Evolutionary conservation across 2,113 vertebrate species (phyloP).

Genomic region (Perca fluviatilis): DNA sequence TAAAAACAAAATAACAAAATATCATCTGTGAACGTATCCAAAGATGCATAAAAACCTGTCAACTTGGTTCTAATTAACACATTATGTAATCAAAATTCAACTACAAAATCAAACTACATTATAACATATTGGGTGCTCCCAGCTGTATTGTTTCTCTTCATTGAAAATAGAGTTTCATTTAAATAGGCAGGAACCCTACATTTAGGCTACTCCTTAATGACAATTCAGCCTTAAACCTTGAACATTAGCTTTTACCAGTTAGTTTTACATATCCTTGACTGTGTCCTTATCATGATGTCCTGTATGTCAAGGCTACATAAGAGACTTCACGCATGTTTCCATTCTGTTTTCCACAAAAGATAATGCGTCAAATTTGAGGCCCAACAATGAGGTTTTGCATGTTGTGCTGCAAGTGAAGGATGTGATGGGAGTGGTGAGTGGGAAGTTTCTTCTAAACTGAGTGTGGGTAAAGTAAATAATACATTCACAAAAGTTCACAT

Average conservation of each 20-base stretch:
- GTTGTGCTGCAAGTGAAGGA: conserved; percentile 51
- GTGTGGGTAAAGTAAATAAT: conserved; percentile 64
- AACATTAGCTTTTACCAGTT: neutral
- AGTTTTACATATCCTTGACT: conserved; percentile 13
- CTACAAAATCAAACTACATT: conserved; percentile 28
- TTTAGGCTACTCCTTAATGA: neutral
- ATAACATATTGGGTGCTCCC: neutral
- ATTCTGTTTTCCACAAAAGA: conserved; percentile 41
- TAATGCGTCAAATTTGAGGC: conserved; percentile 33
- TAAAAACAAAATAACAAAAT: neutral
- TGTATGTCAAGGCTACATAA: conserved; percentile 23
- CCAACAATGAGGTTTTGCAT: conserved; percentile 29
- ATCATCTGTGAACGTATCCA: conserved; percentile 21
- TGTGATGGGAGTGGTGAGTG: conserved; percentile 54
- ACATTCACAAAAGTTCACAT: conserved; percentile 27
- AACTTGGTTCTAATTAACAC: conserved; percentile 34
- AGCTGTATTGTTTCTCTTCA: conserved; percentile 4
- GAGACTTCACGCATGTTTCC: conserved; percentile 22
- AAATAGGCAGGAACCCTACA: neutral
- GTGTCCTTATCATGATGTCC: conserved; percentile 35
- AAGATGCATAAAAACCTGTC: conserved; percentile 28
- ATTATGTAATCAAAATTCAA: neutral
- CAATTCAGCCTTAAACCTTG: conserved; percentile 29
- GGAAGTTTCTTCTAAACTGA: conserved; percentile 50
- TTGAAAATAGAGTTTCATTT: conserved; percentile 11